Evolutionary conservation across 2,113 vertebrate genomes (phyloP).

Genomic region (Cololabis saira): DNA sequence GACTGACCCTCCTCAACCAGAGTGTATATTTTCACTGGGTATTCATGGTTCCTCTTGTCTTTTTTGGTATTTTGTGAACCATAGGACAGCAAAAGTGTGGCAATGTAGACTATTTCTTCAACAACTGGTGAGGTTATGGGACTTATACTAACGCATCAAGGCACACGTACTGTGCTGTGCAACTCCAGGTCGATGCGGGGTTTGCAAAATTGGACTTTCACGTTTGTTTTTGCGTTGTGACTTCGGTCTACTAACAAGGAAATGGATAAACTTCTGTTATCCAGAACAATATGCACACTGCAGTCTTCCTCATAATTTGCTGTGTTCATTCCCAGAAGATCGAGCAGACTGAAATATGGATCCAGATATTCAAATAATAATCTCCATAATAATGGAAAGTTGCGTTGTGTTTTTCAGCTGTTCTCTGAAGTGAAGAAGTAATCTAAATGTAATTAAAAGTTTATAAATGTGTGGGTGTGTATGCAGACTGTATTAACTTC

Average conservation of each 20-base stretch:
- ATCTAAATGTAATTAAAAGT: conserved; percentile 53
- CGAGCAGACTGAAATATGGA: conserved; percentile 46
- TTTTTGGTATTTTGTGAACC: no score
- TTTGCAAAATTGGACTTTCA: no score
- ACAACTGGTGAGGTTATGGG: no score
- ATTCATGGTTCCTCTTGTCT: no score
- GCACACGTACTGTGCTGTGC: no score
- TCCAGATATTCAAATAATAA: conserved; percentile 43
- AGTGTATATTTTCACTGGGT: no score
- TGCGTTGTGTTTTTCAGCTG: conserved; percentile 37
- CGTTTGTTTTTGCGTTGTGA: neutral
- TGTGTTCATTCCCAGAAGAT: conserved; percentile 17
- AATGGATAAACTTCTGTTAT: neutral
- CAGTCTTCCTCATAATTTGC: conserved; percentile 4
- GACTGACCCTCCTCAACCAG: no score
- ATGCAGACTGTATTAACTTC: conserved; percentile 1
- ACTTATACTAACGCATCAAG: no score
- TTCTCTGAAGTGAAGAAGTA: conserved; percentile 33
- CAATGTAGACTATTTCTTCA: no score
- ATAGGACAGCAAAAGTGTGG: no score
- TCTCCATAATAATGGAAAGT: conserved; percentile 39
- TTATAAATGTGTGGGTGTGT: conserved; percentile 6
- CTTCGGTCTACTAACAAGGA: conserved; percentile 3
- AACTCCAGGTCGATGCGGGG: no score
- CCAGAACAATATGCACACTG: conserved; percentile 8